These are phyloP conservation scores for Abramis brama DNA, from an alignment of 2,113 vertebrate species.

Conservation along the genomic window DNA sequence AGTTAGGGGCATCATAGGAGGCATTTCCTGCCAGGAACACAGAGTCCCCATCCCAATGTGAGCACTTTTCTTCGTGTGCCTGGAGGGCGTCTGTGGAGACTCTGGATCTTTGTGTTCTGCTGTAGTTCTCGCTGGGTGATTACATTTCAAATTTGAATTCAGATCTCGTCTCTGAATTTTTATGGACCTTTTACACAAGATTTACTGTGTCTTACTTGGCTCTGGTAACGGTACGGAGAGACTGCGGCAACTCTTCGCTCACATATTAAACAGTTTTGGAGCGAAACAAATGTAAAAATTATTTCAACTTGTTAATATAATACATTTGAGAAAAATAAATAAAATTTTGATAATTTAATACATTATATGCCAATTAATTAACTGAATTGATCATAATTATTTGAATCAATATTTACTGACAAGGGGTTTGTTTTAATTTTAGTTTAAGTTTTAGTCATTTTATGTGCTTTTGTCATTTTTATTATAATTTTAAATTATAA, in stretches of 20 bases:
- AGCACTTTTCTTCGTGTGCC: slow-evolving; percentile 53
- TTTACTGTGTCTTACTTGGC: slow-evolving; percentile 51
- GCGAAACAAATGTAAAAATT: background rate
- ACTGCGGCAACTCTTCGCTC: slow-evolving; percentile 36
- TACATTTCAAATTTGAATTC: slow-evolving; percentile 60
- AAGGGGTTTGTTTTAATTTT: background rate
- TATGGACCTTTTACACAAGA: slow-evolving; percentile 57
- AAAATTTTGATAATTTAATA: background rate
- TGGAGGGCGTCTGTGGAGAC: slow-evolving; percentile 55
- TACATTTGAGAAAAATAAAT: background rate
- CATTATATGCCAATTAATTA: background rate
- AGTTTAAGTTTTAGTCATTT: background rate
- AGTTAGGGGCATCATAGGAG: slow-evolving; percentile 37
- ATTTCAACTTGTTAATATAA: no score
- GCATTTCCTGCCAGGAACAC: slow-evolving; percentile 42
- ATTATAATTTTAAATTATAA: background rate
- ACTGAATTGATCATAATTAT: background rate
- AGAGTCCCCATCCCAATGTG: slow-evolving; percentile 32
- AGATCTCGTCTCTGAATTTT: slow-evolving; percentile 51
- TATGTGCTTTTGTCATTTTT: background rate
- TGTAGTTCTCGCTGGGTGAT: slow-evolving; percentile 54
- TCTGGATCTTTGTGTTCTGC: slow-evolving; percentile 48
- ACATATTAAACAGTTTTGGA: slow-evolving; percentile 35
- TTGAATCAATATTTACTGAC: background rate
- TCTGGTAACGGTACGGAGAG: slow-evolving; percentile 28